Base-by-base conservation (phyloP, 2,113 vertebrate species). In the Lasiurus borealis region DNA sequence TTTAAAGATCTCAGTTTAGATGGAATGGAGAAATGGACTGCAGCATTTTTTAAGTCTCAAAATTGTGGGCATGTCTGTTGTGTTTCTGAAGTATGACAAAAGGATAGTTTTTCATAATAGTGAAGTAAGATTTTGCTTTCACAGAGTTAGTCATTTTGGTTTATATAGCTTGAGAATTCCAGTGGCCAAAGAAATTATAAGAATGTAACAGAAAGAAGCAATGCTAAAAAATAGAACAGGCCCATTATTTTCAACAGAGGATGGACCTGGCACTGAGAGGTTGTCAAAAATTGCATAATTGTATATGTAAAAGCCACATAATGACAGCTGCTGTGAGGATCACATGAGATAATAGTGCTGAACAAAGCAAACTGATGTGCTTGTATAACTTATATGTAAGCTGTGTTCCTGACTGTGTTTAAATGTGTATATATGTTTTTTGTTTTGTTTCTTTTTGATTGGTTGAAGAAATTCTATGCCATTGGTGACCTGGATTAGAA, bases 141-240 rank as follows among this genome's bases (percentile, higher is more conserved):
- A 75, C 10, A 52, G 6, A 46, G 48, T 78, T 71, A 52, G 18
- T 25, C 19, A 44, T 85, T 95, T 77, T 71, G 18, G 7, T 23
- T 92, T 92, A 88, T 15, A 85, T 31, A 16, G 5, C 23, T 48
- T 78, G 34, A 96, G 9, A 85, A 88, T 90, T 85, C 2, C 25
- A 36, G 10, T 52, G 18, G n/a, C 27, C 40, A 95, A 94, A 27
- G 87, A 78, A 78, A 59, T 66, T 36, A 83, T 16, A 15, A 50
- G 29, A 86, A 80, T 82, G 13, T 15, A 75, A 44, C 71, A 34
- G 27, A 66, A 94, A 59, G 12, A 31, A 62, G 3, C 13, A 64
- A 69, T 44, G 8, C 14, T 81, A 16, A 75, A 80, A 50, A 44
- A 15, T 11, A 11, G 19, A 19, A 48, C 7, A 1, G 12, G 18